phyloP scores from a whole-genome alignment of 2,113 vertebrate species.

The Synodontis membranacea region DNA sequence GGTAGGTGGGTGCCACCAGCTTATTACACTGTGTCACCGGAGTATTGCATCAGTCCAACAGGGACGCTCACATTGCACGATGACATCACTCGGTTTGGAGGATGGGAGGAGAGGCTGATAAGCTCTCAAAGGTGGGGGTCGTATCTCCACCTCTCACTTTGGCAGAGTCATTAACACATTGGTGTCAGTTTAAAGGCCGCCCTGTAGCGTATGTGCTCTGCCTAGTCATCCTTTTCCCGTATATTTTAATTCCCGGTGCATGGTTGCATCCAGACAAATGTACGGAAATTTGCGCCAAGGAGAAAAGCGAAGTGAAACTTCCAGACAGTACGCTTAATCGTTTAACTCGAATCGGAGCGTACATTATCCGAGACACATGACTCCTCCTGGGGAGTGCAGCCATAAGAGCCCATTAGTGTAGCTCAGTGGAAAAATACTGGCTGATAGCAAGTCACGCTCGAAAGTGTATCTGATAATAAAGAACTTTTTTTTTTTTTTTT shows the following conservation, averaged over 20 bases:
- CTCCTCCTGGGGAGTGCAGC: conserved; percentile 37
- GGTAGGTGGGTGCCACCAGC: conserved; percentile 50
- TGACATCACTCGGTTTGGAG: conserved; percentile 69
- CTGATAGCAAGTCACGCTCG: conserved; percentile 46
- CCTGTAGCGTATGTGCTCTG: neutral
- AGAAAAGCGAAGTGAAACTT: conserved; percentile 32
- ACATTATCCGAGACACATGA: conserved; percentile 57
- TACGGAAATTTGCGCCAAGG: neutral
- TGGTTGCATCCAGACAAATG: conserved; percentile 14
- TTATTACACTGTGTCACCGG: conserved; percentile 68
- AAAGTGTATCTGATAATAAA: conserved; percentile 48
- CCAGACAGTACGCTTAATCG: conserved; percentile 53
- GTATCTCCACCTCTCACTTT: conserved; percentile 35
- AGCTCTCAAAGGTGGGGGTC: conserved; percentile 26
- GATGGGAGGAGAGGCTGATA: conserved; percentile 51
- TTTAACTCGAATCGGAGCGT: conserved; percentile 51
- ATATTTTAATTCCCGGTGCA: neutral
- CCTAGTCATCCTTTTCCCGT: conserved; percentile 9
- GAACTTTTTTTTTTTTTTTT: conserved; percentile 13
- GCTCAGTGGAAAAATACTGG: conserved; percentile 47
- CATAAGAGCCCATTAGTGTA: conserved; percentile 52
- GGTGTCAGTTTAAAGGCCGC: conserved; percentile 24
- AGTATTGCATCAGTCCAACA: conserved; percentile 71
- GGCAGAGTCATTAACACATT: conserved; percentile 54
- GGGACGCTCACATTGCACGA: conserved; percentile 69